These are phyloP conservation scores for Acanthochromis polyacanthus DNA, from an alignment of 2,113 vertebrate genomes.

Conservation along the genomic window DNA sequence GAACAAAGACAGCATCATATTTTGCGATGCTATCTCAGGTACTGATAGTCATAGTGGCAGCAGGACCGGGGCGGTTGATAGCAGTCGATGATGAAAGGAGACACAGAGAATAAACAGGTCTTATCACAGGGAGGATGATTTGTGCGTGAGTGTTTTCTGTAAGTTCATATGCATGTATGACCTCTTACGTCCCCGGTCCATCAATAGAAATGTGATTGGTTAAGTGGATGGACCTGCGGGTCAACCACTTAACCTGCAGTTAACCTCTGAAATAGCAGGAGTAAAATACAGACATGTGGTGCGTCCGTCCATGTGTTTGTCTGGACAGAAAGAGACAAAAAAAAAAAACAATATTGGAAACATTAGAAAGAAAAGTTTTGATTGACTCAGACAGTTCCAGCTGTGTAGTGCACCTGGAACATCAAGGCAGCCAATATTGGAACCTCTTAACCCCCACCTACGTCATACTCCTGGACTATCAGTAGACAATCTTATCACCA, in stretches of 20 bases:
- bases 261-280: conserved; percentile 66
- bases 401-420: conserved; percentile 58
- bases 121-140: conserved; percentile 44
- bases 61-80: conserved; percentile 53
- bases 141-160: conserved; percentile 44
- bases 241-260: conserved; percentile 75
- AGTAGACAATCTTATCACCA: conserved; percentile 67
- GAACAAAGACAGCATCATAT: conserved; percentile 49
- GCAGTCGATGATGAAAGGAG: conserved; percentile 62
- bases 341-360: conserved; percentile 50
- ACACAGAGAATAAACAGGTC: conserved; percentile 40
- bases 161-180: conserved; percentile 44
- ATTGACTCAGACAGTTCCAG: conserved; percentile 53
- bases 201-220: conserved; percentile 66
- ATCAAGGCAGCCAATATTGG: conserved; percentile 41
- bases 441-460: conserved; percentile 58
- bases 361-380: conserved; percentile 44
- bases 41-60: conserved; percentile 57
- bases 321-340: conserved; percentile 38
- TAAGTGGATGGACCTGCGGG: conserved; percentile 41
- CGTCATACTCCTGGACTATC: conserved; percentile 57
- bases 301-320: conserved; percentile 23
- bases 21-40: conserved; percentile 51
- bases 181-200: conserved; percentile 52
- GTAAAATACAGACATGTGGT: conserved; percentile 59